These are phyloP conservation scores for Ailurus styani DNA, from an alignment of 2,113 vertebrate species.

Conservation along the genomic window DNA sequence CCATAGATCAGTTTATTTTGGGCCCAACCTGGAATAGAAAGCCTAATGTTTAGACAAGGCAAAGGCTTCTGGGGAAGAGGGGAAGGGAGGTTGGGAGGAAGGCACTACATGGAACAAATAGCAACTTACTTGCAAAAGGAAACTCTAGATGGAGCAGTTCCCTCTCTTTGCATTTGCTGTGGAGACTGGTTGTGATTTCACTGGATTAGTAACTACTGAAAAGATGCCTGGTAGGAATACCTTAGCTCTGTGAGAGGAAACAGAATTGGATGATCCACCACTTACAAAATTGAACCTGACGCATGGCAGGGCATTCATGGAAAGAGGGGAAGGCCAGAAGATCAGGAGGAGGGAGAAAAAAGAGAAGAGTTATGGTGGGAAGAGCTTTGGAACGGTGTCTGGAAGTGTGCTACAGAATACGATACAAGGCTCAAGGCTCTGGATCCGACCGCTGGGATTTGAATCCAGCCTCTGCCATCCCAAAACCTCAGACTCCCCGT, in stretches of 20 bases:
- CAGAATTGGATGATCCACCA: neutral
- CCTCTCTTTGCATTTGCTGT: slow-evolving; percentile 73
- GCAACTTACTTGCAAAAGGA: slow-evolving; percentile 59
- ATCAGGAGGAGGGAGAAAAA: neutral
- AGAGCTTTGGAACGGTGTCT: neutral
- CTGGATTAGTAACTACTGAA: slow-evolving; percentile 46
- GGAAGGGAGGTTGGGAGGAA: neutral
- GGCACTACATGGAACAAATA: slow-evolving; percentile 38
- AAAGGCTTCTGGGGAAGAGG: neutral
- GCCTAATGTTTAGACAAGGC: neutral
- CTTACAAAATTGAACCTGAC: slow-evolving; percentile 17
- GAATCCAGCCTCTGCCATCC: neutral
- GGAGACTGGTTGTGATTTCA: slow-evolving; percentile 41
- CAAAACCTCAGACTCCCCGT: neutral
- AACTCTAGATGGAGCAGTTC: slow-evolving; percentile 85
- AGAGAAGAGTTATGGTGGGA: neutral
- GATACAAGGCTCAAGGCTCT: neutral
- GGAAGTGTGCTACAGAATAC: neutral
- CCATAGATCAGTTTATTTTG: neutral
- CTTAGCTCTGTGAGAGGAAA: neutral
- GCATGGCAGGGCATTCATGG: no score
- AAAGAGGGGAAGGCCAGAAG: neutral
- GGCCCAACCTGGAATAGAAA: neutral
- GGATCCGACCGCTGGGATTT: neutral
- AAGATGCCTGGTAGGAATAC: slow-evolving; percentile 51